Conservation (phyloP, 1,140 invertebrate genomes). For the Hormaphis cornu region DNA sequence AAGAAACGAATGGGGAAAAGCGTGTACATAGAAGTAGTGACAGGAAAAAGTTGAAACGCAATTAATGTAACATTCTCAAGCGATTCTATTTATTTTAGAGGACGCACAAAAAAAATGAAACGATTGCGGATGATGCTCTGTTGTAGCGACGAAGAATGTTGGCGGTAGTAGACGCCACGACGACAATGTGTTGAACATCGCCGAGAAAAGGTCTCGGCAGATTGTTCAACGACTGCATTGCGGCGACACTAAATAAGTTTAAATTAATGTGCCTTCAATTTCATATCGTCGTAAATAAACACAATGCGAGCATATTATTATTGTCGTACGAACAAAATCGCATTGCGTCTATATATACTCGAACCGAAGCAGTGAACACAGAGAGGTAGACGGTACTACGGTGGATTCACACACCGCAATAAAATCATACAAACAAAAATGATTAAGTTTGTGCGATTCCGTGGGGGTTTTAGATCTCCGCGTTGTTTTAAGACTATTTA, state of each 20-base stretch:
- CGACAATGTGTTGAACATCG: neutral
- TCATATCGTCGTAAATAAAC: conserved; percentile 13
- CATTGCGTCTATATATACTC: neutral
- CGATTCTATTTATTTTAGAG: neutral
- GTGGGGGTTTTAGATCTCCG: too few relatives aligned
- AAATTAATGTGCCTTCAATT: conserved; percentile 31
- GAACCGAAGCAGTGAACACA: too few relatives aligned
- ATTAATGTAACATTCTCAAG: too few relatives aligned
- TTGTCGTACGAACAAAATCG: neutral
- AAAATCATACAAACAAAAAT: too few relatives aligned
- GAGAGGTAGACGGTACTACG: too few relatives aligned
- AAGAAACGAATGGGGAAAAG: neutral
- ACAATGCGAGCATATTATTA: neutral
- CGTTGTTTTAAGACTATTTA: too few relatives aligned
- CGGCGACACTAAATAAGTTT: conserved; percentile 13
- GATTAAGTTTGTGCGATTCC: too few relatives aligned
- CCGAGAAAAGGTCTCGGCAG: neutral
- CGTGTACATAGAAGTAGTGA: too few relatives aligned
- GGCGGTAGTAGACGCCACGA: conserved; percentile 6
- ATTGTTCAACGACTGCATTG: neutral
- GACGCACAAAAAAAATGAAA: neutral
- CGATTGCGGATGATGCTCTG: neutral
- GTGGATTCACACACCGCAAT: too few relatives aligned
- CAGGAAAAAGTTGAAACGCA: too few relatives aligned
- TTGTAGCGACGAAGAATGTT: neutral